Evolutionary conservation across 2,113 vertebrate species (phyloP).

Genomic region (Piprites chloris): DNA sequence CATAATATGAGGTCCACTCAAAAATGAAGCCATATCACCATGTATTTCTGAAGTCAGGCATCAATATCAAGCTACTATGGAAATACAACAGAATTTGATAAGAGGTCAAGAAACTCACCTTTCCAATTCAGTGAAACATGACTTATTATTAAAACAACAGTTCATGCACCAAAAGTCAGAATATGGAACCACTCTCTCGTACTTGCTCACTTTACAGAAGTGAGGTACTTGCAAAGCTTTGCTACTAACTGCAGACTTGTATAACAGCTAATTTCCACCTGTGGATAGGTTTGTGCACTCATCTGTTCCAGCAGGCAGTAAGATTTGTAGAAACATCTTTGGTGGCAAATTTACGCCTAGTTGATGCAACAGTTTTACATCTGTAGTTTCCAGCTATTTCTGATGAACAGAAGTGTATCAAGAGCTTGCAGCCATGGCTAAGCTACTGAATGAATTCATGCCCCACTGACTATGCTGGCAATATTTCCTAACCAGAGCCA

Average conservation of each 20-base stretch:
- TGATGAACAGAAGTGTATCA: not conserved
- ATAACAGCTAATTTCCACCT: not conserved
- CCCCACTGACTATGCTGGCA: not conserved
- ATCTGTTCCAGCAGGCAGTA: not conserved
- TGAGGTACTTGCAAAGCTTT: not conserved
- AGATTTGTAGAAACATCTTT: not conserved
- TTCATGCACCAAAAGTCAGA: not conserved
- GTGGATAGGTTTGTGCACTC: accelerated
- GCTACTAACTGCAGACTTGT: not conserved
- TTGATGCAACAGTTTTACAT: not conserved
- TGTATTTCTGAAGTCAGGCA: not conserved
- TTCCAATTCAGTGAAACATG: not conserved
- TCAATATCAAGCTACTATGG: not conserved
- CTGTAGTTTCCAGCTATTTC: not conserved
- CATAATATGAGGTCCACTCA: not conserved
- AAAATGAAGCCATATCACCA: not conserved
- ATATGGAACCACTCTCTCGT: not conserved
- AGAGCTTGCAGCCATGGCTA: not conserved
- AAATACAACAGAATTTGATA: not conserved
- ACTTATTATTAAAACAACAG: not conserved
- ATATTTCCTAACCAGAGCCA: not conserved
- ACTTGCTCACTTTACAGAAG: not conserved
- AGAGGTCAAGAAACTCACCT: not conserved
- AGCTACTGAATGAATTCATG: not conserved
- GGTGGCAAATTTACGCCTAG: not conserved